Evolutionary conservation across 2,888 invertebrate genomes (phyloP).

Genomic region (Hipparchia semele): DNA sequence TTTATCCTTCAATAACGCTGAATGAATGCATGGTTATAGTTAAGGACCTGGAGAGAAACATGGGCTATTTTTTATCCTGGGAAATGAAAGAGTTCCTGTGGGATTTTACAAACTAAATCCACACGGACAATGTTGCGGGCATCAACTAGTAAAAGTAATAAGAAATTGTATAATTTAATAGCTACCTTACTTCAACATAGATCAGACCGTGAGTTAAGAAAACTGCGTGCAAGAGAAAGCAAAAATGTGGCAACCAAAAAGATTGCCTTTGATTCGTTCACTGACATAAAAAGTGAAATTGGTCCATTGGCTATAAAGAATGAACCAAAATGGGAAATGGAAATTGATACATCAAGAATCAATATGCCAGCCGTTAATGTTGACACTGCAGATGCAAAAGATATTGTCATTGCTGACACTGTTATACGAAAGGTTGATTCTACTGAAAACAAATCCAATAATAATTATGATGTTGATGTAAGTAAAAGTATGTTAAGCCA

Average conservation of each 20-base stretch:
- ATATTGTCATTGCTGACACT: conserved; percentile 76
- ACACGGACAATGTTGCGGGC: not conserved
- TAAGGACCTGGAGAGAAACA: not conserved
- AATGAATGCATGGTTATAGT: not conserved
- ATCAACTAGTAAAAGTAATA: not conserved
- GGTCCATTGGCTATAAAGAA: conserved; percentile 65
- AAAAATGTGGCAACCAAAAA: conserved; percentile 67
- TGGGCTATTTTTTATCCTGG: not conserved
- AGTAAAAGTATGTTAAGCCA: conserved; percentile 43
- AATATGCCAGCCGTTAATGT: conserved; percentile 46
- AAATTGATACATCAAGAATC: conserved; percentile 62
- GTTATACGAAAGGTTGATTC: conserved; percentile 74
- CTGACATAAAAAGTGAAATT: conserved; percentile 78
- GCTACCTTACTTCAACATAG: conserved; percentile 47
- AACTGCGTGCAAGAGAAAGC: conserved; percentile 55
- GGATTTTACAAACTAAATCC: not conserved
- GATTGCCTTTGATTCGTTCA: conserved; percentile 75
- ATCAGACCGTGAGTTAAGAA: conserved; percentile 70
- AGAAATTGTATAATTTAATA: not conserved
- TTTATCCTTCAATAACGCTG: too few relatives aligned
- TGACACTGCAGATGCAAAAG: conserved; percentile 63
- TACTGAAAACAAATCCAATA: conserved; percentile 48
- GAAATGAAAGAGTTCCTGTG: not conserved
- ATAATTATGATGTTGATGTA: conserved; percentile 57
- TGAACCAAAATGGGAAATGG: conserved; percentile 78